A percentile compares a stretch with the other conserved stretches of the same genome.
Evolutionary conservation across 2,113 vertebrate genomes (phyloP).

Genomic region (Echinops telfairi): DNA sequence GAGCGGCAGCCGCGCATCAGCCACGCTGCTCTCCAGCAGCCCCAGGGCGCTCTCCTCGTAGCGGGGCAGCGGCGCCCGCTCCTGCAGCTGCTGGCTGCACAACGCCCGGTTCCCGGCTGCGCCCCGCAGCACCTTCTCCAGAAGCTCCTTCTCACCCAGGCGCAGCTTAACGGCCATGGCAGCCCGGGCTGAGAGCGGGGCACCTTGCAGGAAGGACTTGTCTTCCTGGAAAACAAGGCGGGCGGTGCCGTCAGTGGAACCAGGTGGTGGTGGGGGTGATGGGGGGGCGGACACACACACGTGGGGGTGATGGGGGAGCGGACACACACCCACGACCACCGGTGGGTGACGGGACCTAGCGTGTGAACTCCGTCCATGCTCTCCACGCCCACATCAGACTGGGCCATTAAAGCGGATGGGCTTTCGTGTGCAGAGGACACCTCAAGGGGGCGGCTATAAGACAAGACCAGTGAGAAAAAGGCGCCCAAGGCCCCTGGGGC

Average conservation of each 20-base stretch:
- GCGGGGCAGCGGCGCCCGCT: conserved; percentile 88
- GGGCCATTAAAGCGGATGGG: too few relatives aligned
- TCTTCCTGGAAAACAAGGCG: conserved; percentile 89
- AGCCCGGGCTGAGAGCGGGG: conserved; percentile 90
- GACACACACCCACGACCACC: too few relatives aligned
- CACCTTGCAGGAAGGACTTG: conserved; percentile 89
- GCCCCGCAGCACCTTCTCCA: conserved; percentile 91
- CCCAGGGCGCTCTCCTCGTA: conserved; percentile 93
- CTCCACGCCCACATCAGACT: too few relatives aligned
- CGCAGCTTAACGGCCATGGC: conserved; percentile 93
- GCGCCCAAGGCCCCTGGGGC: too few relatives aligned
- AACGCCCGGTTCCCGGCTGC: conserved; percentile 89
- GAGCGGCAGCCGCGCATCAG: conserved; percentile 93
- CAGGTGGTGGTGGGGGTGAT: too few relatives aligned
- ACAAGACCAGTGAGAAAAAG: too few relatives aligned
- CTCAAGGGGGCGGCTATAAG: too few relatives aligned
- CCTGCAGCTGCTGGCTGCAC: conserved; percentile 90
- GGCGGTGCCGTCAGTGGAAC: neutral
- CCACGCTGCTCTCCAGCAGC: conserved; percentile 91
- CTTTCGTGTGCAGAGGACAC: too few relatives aligned
- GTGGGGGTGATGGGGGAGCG: too few relatives aligned
- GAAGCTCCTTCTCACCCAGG: conserved; percentile 96
- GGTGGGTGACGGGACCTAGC: too few relatives aligned
- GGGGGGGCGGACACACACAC: too few relatives aligned
- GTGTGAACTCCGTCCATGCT: too few relatives aligned